Base-by-base conservation (phyloP, 2,113 vertebrate species). In the Xerus inauris region DNA sequence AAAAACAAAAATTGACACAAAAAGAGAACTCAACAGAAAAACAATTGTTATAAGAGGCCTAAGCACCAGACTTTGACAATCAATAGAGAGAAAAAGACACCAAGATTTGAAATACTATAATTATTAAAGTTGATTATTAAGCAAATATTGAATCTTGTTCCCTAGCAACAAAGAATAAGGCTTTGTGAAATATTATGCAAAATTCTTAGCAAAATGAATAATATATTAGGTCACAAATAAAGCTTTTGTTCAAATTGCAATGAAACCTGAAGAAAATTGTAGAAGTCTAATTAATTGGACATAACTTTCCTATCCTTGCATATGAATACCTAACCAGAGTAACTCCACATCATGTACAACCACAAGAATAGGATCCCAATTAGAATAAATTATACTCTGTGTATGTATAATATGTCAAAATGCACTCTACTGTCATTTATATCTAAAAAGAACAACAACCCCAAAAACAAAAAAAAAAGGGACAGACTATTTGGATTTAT, bases 41-140 rank as follows among this genome's bases (percentile, higher is more conserved):
- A 77, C 40, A 76, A 24, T 77, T 89, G 42, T 59, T 54, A 40
- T 92, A 76, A 13, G n/a, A 94, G n/a, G 72, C 4, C 0, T 49
- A 65, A 82, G 57, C 54, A 65, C 40, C 26, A 94, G 59, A 87
- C 32, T 92, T 85, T 88, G 84, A 86, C 72, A 88, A 73, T n/a
- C n/a, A 62, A 65, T 7, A 54, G 30, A 49, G 47, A 32, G 12
- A 67, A 73, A 79, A 72, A 59, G 45, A 85, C 22, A 51, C 16
- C 12, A 11, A 92, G 45, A 6, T 96, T 73, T 82, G 35, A 47
- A 94, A 88, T 82, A 62, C 24, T 83, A 11, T 82, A 93, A 59
- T 94, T 91, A 91, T 88, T 90, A 88, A 94, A 95, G 38, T 80
- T 51, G 51, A 87, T 80, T 84, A 87, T 38, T 24, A 91, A 71